These are phyloP conservation scores for Lepus timidus DNA, from an alignment of 2,113 vertebrate species.

Conservation along the genomic window DNA sequence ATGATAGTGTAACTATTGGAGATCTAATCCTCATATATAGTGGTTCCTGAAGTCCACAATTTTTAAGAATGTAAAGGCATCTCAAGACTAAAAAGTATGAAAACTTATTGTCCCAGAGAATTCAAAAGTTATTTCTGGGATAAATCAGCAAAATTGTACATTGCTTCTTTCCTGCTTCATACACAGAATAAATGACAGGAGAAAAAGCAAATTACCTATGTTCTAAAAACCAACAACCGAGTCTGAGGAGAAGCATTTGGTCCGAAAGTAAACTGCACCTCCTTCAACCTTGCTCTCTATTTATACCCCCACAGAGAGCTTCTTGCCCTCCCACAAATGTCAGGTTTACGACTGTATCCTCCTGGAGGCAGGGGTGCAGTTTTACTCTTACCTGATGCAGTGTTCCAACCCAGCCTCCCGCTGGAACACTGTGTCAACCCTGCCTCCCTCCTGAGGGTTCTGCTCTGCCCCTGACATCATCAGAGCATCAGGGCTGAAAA, in stretches of 20 bases:
- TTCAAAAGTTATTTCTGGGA: conserved; percentile 32
- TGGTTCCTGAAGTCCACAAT: background rate
- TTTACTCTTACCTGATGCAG: conserved; percentile 72
- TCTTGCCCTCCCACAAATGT: background rate
- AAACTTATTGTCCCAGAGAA: conserved; percentile 49
- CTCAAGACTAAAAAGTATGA: background rate
- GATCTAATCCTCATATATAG: background rate
- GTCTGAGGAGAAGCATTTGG: background rate
- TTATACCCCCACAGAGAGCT: conserved; percentile 13
- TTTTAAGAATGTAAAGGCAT: conserved; percentile 40
- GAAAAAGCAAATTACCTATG: conserved; percentile 23
- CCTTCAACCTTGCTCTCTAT: background rate
- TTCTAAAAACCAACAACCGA: conserved; percentile 24
- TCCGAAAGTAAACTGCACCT: conserved; percentile 7
- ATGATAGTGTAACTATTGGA: conserved; percentile 9
- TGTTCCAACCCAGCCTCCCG: conserved; percentile 76
- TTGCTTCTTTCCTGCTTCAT: background rate
- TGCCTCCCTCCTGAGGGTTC: conserved; percentile 69
- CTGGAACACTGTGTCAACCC: conserved; percentile 75
- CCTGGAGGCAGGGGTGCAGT: conserved; percentile 48
- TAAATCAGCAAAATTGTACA: background rate
- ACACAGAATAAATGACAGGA: conserved; percentile 3
- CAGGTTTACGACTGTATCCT: conserved; percentile 38
- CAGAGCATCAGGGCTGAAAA: conserved; percentile 78
- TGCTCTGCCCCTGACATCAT: conserved; percentile 74